Base-by-base conservation (phyloP, 2,888 invertebrate genomes). In the Aleiodes testaceus region DNA sequence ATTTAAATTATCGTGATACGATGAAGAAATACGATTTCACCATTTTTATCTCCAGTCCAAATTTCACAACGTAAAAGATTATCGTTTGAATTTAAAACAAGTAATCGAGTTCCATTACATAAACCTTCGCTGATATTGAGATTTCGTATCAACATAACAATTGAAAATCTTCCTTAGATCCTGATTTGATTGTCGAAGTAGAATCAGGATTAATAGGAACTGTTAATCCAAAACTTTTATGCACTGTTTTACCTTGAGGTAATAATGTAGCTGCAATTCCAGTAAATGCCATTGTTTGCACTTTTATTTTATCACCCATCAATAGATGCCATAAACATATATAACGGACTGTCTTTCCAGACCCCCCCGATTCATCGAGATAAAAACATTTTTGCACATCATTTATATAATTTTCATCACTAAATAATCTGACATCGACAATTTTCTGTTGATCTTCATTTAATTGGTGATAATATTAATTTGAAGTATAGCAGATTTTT, bases 221-320 rank as follows among this genome's bases (percentile, higher is more conserved):
- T 42, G 82, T 83, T 18, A 85, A 64, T 26, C 79, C 77, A 73
- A 86, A 87, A 16, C 75, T 68, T 20, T 80, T 80, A 70, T 87
- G 67, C 7, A 67, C 53, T 30, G 67, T 67, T 52, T 52, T 63
- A 6, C 72, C 63, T n/a, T 68, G 42, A 11, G 47, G 72, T 1
- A 72, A 63, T 45, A 67, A 67, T 26, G 78, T 82, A 1, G 83
- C 83, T 12, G 84, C 84, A 49, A 85, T 84, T 7, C 84, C 85
- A 1, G 72, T 72, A 18, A 63, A 72, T 16, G 71, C 72, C 67
- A 69, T 72, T n/a, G 69, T 66, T 26, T 52, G 42, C 26, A 72
- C 59, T 26, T 47, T 16, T 26, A 61, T 69, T 44, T 22, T 44
- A 55, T 63, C 44, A 52, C 66, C 61, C 66, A 52, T 66, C 45